Conservation (phyloP, 2,113 vertebrate genomes). For the Burhinus bistriatus region DNA sequence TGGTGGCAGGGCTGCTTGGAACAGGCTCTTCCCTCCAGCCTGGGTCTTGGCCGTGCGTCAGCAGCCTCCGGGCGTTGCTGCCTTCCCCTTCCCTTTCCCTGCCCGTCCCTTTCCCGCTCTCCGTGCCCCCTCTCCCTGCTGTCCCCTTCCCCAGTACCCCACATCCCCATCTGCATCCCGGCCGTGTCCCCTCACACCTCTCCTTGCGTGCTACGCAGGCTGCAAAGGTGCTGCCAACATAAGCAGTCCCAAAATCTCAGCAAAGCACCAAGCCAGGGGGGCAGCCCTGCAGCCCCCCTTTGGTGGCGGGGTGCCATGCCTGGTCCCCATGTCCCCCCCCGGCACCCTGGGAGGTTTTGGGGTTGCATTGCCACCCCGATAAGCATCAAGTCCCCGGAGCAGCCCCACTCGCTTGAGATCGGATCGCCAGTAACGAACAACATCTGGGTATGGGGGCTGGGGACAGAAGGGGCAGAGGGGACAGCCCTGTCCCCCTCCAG, state of each 20-base stretch:
- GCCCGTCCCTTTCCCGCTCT: not conserved
- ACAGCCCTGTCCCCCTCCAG: not conserved
- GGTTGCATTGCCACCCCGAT: not conserved
- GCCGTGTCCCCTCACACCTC: not conserved
- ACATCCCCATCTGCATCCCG: not conserved
- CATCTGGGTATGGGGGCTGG: not conserved
- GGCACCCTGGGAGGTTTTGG: not conserved
- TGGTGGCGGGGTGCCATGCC: not conserved
- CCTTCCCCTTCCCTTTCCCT: not conserved
- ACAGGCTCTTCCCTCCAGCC: not conserved
- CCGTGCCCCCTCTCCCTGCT: not conserved
- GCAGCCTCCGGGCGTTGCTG: not conserved
- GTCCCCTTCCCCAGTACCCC: not conserved
- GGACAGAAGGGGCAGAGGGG: not conserved
- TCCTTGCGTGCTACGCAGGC: not conserved
- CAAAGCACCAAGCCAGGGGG: not conserved
- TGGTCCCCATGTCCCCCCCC: not conserved
- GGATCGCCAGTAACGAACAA: not conserved
- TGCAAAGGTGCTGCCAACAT: not conserved
- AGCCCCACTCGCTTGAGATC: not conserved
- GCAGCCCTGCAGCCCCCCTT: not conserved
- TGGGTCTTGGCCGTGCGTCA: accelerated
- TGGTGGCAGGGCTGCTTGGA: accelerated
- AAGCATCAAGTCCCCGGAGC: not conserved
- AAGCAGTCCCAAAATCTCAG: not conserved